These are phyloP conservation scores for Danionella cerebrum DNA, from an alignment of 2,113 vertebrate species.

Conservation along the genomic window DNA sequence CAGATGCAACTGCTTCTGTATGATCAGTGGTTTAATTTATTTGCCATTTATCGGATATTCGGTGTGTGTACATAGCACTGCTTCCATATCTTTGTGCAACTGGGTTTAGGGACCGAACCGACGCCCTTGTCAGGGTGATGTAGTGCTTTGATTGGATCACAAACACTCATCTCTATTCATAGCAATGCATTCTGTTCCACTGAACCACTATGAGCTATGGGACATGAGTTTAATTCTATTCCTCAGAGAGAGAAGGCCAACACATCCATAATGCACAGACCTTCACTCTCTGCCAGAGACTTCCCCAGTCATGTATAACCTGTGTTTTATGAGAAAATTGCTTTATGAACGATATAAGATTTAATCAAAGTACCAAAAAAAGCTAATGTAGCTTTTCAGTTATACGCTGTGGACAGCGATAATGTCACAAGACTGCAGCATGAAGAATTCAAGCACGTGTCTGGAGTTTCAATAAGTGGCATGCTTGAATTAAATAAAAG, in stretches of 20 bases:
- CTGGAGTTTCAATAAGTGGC: slow-evolving; percentile 42
- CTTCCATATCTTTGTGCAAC: neutral
- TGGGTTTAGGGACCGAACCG: neutral
- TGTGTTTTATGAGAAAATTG: slow-evolving; percentile 48
- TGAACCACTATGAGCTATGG: neutral
- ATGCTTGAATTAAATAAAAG: too few relatives aligned
- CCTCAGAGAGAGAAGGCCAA: neutral
- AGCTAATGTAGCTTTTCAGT: slow-evolving; percentile 52
- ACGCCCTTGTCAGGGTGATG: slow-evolving; percentile 30
- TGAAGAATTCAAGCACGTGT: slow-evolving; percentile 45
- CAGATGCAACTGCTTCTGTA: neutral
- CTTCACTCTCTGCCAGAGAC: slow-evolving; percentile 38
- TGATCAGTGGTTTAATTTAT: slow-evolving; percentile 3
- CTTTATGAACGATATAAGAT: slow-evolving; percentile 46
- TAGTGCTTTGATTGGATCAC: slow-evolving; percentile 34
- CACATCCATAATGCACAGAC: slow-evolving; percentile 35
- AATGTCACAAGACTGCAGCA: slow-evolving; percentile 41
- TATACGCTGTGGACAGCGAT: slow-evolving; percentile 43
- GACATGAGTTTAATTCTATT: slow-evolving; percentile 25
- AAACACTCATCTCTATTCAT: slow-evolving; percentile 18
- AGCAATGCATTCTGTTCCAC: slow-evolving; percentile 11
- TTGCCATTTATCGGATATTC: neutral
- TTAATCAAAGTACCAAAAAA: slow-evolving; percentile 49
- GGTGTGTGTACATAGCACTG: neutral
- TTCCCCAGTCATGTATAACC: slow-evolving; percentile 42